These are phyloP conservation scores for Endotricha flammealis DNA, from an alignment of 2,888 invertebrate species.

Conservation along the genomic window DNA sequence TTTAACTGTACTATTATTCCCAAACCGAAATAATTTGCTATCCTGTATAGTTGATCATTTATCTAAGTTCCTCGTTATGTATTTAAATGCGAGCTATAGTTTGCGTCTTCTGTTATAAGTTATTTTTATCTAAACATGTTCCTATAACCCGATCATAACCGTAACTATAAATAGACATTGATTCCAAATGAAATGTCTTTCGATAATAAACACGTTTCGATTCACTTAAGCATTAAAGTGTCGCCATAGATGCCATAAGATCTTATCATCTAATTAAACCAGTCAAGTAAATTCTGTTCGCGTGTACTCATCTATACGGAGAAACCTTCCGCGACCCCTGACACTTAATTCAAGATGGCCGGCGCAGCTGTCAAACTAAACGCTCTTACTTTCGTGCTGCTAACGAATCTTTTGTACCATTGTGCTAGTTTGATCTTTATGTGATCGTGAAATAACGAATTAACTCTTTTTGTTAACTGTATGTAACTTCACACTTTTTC, in stretches of 20 bases:
- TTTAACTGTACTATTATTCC: too few relatives aligned
- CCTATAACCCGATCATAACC: too few relatives aligned
- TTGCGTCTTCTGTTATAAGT: too few relatives aligned
- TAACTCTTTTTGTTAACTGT: slow-evolving; percentile 38
- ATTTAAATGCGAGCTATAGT: too few relatives aligned
- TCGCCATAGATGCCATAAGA: slow-evolving; percentile 24
- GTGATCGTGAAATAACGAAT: slow-evolving; percentile 45
- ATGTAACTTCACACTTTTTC: too few relatives aligned
- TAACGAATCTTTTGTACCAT: slow-evolving; percentile 52
- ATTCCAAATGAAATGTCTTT: not conserved
- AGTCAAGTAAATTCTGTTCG: slow-evolving; percentile 33
- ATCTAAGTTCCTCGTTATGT: too few relatives aligned
- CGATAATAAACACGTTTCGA: slow-evolving; percentile 10
- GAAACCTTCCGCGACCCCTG: slow-evolving; percentile 67
- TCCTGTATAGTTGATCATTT: too few relatives aligned
- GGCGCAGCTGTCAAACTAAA: slow-evolving; percentile 58
- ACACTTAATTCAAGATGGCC: slow-evolving; percentile 63
- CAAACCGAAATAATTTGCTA: too few relatives aligned
- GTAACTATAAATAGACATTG: too few relatives aligned
- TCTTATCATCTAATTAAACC: slow-evolving; percentile 44
- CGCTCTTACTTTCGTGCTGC: slow-evolving; percentile 63
- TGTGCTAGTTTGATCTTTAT: slow-evolving; percentile 37
- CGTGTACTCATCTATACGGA: slow-evolving; percentile 54
- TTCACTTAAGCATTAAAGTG: slow-evolving; percentile 12
- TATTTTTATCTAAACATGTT: too few relatives aligned